Percentiles rank a stretch among this genome's conserved stretches.
phyloP scores from a whole-genome alignment of 2,888 invertebrate species.

The Xylota sylvarum region DNA sequence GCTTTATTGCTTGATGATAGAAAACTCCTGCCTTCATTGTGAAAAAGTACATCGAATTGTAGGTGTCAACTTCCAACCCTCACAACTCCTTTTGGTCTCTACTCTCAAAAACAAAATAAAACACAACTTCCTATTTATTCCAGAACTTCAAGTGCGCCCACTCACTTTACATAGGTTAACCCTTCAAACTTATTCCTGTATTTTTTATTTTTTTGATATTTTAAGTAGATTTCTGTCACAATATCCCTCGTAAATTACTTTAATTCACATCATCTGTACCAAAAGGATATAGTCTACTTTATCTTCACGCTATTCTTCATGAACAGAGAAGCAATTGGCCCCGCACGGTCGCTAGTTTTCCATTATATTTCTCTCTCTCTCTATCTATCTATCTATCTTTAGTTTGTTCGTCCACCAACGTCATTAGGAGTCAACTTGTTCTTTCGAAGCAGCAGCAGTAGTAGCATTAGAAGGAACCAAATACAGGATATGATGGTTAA shows the following conservation, averaged over 20 bases:
- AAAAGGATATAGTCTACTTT: constrained; percentile 29
- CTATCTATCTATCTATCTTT: too few species aligned
- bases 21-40: too few species aligned
- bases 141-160: too few species aligned
- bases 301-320: constrained; percentile 23
- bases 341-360: constrained; percentile 21
- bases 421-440: constrained; percentile 73
- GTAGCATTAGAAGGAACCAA: constrained; percentile 32
- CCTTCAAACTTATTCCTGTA: not conserved
- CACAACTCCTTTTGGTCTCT: too few species aligned
- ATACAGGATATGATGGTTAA: constrained; percentile 59
- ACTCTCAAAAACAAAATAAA: too few species aligned
- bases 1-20: too few species aligned
- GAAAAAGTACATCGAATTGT: too few species aligned
- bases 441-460: constrained; percentile 30
- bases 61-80: too few species aligned
- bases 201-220: constrained; percentile 38
- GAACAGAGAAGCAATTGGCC: constrained; percentile 42
- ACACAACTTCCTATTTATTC: too few species aligned
- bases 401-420: constrained; percentile 31
- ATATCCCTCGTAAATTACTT: constrained; percentile 58
- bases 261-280: constrained; percentile 55
- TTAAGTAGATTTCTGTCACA: constrained; percentile 40
- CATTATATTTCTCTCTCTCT: constrained; percentile 13
- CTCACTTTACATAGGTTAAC: not conserved